phyloP scores from a whole-genome alignment of 2,797 vertebrate species.

The Aulostomus chinensis region DNA sequence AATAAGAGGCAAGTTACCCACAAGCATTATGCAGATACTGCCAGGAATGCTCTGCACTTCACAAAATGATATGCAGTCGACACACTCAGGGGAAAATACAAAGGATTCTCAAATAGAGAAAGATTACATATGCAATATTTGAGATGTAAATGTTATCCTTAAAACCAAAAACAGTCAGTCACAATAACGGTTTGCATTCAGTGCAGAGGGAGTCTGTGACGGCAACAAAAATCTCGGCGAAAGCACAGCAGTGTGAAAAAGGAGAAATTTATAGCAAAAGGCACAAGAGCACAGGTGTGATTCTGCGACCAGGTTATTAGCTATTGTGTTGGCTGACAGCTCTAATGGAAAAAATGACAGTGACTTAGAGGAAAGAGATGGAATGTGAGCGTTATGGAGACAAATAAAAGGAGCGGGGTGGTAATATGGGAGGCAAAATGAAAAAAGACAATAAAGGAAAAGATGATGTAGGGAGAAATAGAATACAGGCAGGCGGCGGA shows the following conservation, averaged over 20 bases:
- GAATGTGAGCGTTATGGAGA: slow-evolving; percentile 30
- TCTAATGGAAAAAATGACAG: slow-evolving; percentile 64
- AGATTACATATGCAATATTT: neutral
- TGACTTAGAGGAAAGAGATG: slow-evolving; percentile 38
- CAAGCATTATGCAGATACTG: slow-evolving; percentile 4
- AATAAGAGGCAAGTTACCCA: slow-evolving; percentile 29
- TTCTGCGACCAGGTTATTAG: slow-evolving; percentile 61
- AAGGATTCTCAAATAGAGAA: neutral
- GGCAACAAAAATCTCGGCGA: slow-evolving; percentile 13
- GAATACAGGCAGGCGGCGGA: slow-evolving; percentile 7
- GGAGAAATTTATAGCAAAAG: slow-evolving; percentile 37
- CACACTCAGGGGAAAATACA: neutral
- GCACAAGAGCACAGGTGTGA: slow-evolving; percentile 57
- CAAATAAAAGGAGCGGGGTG: slow-evolving; percentile 34
- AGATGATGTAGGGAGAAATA: slow-evolving; percentile 8
- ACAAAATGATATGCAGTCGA: neutral
- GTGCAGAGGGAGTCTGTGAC: slow-evolving; percentile 2
- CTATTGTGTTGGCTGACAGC: slow-evolving; percentile 55
- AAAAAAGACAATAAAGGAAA: slow-evolving; percentile 31
- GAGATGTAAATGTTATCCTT: neutral
- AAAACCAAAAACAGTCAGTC: neutral
- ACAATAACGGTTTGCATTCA: neutral
- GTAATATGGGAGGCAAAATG: slow-evolving; percentile 33
- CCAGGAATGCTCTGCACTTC: slow-evolving; percentile 6
- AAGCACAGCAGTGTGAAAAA: neutral